Percentiles rank a stretch among this genome's conserved stretches.
These are phyloP conservation scores for Miniopterus natalensis DNA, from an alignment of 2,113 vertebrate genomes.

Conservation along the genomic window DNA sequence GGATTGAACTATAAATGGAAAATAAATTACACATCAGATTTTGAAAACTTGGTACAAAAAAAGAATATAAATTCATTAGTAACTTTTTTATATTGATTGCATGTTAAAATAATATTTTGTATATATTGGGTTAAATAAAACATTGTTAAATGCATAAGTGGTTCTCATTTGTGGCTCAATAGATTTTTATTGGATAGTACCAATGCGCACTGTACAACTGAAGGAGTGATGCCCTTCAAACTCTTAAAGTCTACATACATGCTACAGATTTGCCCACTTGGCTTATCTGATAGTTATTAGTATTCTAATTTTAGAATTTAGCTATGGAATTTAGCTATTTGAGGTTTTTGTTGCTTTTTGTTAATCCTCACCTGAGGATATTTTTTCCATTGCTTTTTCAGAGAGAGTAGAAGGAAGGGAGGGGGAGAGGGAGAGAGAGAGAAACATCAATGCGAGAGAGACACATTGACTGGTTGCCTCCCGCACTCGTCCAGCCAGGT, in stretches of 20 bases:
- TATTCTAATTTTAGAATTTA: slow-evolving; percentile 39
- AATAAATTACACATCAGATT: neutral
- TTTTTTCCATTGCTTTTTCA: too few relatives aligned
- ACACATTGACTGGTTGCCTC: too few relatives aligned
- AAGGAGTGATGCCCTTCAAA: neutral
- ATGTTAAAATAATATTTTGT: neutral
- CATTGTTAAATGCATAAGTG: neutral
- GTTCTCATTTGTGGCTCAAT: neutral
- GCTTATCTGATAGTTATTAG: neutral
- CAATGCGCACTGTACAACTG: neutral
- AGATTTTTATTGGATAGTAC: neutral
- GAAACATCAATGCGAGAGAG: too few relatives aligned
- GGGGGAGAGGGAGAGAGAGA: too few relatives aligned
- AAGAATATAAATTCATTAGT: neutral
- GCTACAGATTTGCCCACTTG: neutral
- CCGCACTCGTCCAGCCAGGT: too few relatives aligned
- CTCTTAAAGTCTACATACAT: neutral
- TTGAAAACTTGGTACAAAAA: neutral
- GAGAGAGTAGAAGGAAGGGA: too few relatives aligned
- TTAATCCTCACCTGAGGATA: too few relatives aligned
- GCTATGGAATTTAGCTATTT: neutral
- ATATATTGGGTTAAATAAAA: neutral
- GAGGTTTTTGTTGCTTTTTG: neutral
- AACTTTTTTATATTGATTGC: neutral
- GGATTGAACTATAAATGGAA: neutral